phyloP scores from a whole-genome alignment of 2,888 invertebrate species.

The Tachina grossa region DNA sequence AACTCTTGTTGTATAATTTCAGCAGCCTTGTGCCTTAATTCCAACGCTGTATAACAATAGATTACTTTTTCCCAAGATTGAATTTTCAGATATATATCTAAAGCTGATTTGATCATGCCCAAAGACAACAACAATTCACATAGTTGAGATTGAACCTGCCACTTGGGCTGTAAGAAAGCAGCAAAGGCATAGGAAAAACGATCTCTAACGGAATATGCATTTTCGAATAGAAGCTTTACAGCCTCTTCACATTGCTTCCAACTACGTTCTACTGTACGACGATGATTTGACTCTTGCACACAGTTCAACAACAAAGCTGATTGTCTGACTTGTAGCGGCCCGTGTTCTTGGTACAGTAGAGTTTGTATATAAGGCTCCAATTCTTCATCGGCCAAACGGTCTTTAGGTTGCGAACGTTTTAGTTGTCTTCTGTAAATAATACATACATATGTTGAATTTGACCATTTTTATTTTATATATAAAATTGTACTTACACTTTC shows the following conservation, averaged over 20 bases:
- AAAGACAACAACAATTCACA: conserved; percentile 91
- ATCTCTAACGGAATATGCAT: conserved; percentile 72
- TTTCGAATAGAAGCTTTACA: conserved; percentile 84
- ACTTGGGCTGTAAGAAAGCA: conserved; percentile 88
- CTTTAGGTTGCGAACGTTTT: conserved; percentile 89
- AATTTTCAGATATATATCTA: conserved; percentile 89
- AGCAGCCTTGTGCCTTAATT: conserved; percentile 94
- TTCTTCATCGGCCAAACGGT: conserved; percentile 92
- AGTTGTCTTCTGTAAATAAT: conserved; percentile 85
- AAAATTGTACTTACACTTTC: conserved; percentile 86
- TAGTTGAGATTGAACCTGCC: conserved; percentile 90
- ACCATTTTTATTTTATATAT: conserved; percentile 9
- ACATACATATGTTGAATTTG: background rate
- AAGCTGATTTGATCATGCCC: conserved; percentile 92
- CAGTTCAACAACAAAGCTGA: conserved; percentile 90
- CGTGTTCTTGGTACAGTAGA: conserved; percentile 86
- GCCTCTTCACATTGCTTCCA: conserved; percentile 93
- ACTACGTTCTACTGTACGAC: conserved; percentile 93
- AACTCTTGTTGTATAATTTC: conserved; percentile 93
- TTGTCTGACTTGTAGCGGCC: conserved; percentile 90
- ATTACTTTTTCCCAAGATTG: conserved; percentile 97
- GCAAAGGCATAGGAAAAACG: conserved; percentile 88
- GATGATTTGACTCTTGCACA: conserved; percentile 89
- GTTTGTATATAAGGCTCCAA: conserved; percentile 89
- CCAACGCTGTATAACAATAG: conserved; percentile 92